Conservation (phyloP, 2,888 invertebrate species). For the Cotesia congregata region DNA sequence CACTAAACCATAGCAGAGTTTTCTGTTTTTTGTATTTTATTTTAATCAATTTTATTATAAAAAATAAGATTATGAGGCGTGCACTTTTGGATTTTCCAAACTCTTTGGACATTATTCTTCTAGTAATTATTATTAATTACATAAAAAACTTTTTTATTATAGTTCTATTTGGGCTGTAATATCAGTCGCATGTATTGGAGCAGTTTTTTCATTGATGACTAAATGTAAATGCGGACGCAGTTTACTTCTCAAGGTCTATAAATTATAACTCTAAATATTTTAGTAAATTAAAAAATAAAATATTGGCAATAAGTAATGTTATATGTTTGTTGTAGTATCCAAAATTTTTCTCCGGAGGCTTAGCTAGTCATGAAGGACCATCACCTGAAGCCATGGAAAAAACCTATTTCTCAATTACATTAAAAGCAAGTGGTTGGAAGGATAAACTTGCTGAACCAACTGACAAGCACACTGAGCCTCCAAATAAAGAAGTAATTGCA, state of each 20-base stretch:
- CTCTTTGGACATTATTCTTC: not conserved
- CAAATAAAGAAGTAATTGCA: slow-evolving; percentile 77
- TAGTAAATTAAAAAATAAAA: slow-evolving; percentile 17
- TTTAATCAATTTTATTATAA: no score
- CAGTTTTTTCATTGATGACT: slow-evolving; percentile 76
- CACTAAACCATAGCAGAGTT: no score
- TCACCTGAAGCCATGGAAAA: slow-evolving; percentile 75
- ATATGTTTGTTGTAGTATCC: slow-evolving; percentile 72
- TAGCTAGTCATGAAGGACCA: slow-evolving; percentile 79
- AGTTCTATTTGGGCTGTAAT: slow-evolving; percentile 73
- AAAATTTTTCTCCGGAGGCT: slow-evolving; percentile 80
- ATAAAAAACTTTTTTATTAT: slow-evolving; percentile 42
- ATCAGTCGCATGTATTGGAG: slow-evolving; percentile 73
- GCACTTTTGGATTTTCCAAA: no score
- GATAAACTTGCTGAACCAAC: slow-evolving; percentile 74
- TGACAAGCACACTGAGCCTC: slow-evolving; percentile 74
- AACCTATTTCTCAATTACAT: slow-evolving; percentile 77
- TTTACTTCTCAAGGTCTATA: slow-evolving; percentile 76
- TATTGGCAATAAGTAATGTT: not conserved
- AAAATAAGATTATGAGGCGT: no score
- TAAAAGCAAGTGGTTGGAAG: slow-evolving; percentile 86
- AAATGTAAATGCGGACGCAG: slow-evolving; percentile 76
- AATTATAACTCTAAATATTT: slow-evolving; percentile 11
- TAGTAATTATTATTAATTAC: not conserved
- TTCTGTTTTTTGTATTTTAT: no score